Base-by-base conservation (phyloP, 2,797 vertebrate species). In the Hemitrygon akajei region DNA sequence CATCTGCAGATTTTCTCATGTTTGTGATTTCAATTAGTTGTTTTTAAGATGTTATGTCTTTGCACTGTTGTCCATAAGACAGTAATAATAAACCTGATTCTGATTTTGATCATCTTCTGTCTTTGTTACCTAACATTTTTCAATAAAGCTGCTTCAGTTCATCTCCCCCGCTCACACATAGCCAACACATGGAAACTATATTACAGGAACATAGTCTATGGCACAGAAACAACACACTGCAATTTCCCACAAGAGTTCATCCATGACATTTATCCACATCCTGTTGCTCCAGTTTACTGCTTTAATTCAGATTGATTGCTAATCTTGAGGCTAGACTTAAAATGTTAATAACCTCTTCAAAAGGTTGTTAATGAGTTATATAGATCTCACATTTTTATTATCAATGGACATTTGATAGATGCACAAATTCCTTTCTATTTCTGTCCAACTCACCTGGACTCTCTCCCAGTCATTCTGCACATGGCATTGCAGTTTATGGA, bases 211-310 rank as follows among this genome's bases (percentile, higher is more conserved):
- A 75, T 37, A 37, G 69, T 69, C 66, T 40, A n/a, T 20, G 60
- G 25, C 34, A 7, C 69, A 75, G 40, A 3, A 27, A 27, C 27
- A 6, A 91, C 69, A 93, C 27, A 34, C 71, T 92, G 71, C 91
- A 92, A 92, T 71, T 40, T 40, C 71, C 69, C 91, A 40, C 91
- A 76, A 93, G 71, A 73, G 18, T 93, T 93, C 73, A 93, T 27
- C 91, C 20, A 93, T 47, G 91, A 75, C 37, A 56, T 76, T n/a
- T n/a, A 30, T 93, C 69, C 71, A 93, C 71, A 93, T 75, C 91
- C 91, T 76, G 37, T 93, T 58, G 18, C 37, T 76, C 37, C 25
- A 75, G 71, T 37, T 75, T 92, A 75, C 71, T 18, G 56, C 25
- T 76, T 58, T 76, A 56, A 56, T 58, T 93, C 71, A n/a, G 73